phyloP scores from a whole-genome alignment of 2,113 vertebrate species.

The Prochilodus magdalenae region DNA sequence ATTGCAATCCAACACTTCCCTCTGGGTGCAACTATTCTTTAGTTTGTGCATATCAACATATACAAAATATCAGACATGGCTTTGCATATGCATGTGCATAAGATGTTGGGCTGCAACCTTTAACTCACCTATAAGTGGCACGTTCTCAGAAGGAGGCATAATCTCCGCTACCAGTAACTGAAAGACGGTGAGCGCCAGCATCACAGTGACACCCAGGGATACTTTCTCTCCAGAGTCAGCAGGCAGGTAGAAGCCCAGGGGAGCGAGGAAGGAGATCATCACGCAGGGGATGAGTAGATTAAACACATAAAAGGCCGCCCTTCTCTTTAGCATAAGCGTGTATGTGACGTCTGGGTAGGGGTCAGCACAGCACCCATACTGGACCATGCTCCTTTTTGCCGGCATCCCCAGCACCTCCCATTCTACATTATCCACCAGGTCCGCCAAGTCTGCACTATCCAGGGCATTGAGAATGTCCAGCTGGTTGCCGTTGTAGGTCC shows the following conservation, averaged over 20 bases:
- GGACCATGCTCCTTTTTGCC: constrained; percentile 82
- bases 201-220: constrained; percentile 82
- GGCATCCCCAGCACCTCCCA: constrained; percentile 93
- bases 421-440: constrained; percentile 91
- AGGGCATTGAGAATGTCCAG: constrained; percentile 82
- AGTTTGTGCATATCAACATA: no score
- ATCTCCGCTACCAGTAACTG: constrained; percentile 85
- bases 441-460: constrained; percentile 79
- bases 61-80: no score
- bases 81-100: no score
- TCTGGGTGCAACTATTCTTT: no score
- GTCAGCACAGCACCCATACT: constrained; percentile 91
- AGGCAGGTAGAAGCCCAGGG: constrained; percentile 90
- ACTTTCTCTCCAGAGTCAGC: constrained; percentile 91
- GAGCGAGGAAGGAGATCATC: constrained; percentile 90
- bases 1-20: no score
- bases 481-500: constrained; percentile 92
- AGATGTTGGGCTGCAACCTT: not conserved
- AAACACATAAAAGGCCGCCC: constrained; percentile 89
- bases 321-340: constrained; percentile 84
- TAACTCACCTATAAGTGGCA: constrained; percentile 84
- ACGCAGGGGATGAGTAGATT: constrained; percentile 91
- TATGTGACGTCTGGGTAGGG: constrained; percentile 92
- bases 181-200: constrained; percentile 85
- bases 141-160: constrained; percentile 83